Percentiles rank a stretch among this genome's conserved stretches.
Evolutionary conservation across 2,113 vertebrate genomes (phyloP).

Genomic region (Thinocorus orbignyianus): DNA sequence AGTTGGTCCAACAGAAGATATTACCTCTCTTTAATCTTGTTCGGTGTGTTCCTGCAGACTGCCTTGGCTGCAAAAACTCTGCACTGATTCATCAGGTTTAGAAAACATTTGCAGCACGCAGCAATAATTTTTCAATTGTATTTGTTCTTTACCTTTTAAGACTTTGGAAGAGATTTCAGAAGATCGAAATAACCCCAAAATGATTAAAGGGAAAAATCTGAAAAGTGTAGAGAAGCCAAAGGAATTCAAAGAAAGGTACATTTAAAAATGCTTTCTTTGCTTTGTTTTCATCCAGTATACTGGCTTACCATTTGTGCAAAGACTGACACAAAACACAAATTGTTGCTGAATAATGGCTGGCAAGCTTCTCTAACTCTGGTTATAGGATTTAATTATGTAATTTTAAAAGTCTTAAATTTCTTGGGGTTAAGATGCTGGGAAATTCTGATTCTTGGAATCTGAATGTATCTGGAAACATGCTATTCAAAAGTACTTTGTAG

Average conservation of each 20-base stretch:
- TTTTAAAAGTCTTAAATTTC: background rate
- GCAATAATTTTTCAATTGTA: background rate
- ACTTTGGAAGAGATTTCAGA: slow-evolving; percentile 40
- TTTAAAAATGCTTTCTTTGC: background rate
- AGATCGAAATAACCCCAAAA: slow-evolving; percentile 43
- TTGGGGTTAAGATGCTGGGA: background rate
- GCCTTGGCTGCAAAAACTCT: background rate
- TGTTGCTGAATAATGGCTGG: background rate
- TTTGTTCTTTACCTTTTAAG: slow-evolving; percentile 62
- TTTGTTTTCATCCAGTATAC: background rate
- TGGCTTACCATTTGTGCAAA: background rate
- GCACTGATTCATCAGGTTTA: background rate
- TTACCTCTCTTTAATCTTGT: background rate
- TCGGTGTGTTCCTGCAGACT: background rate
- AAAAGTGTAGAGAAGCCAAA: slow-evolving; percentile 52
- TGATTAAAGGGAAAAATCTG: slow-evolving; percentile 48
- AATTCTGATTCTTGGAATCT: background rate
- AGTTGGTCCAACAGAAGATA: background rate
- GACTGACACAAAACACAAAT: background rate
- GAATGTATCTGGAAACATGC: background rate
- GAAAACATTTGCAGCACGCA: background rate
- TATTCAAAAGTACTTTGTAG: background rate
- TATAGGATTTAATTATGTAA: background rate
- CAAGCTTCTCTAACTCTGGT: background rate
- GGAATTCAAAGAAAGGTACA: slow-evolving; percentile 69